Evolutionary conservation across 1,140 invertebrate genomes (phyloP).

Genomic region (Melanaphis sacchari): DNA sequence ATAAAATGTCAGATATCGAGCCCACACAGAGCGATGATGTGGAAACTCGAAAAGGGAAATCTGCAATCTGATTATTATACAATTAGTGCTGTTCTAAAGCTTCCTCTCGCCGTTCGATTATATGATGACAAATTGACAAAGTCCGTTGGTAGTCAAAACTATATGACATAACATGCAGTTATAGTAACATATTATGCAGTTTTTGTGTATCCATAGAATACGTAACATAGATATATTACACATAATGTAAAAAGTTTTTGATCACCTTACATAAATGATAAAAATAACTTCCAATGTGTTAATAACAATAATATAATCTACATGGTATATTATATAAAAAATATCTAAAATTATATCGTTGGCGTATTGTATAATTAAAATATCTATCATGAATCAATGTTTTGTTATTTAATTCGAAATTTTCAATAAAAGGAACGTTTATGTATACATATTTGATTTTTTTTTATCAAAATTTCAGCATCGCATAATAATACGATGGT

Average conservation of each 20-base stretch:
- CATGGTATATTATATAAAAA: background rate
- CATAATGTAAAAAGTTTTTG: background rate
- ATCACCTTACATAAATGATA: background rate
- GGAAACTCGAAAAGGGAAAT: slow-evolving; percentile 8
- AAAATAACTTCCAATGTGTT: background rate
- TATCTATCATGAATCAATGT: background rate
- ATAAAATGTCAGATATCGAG: background rate
- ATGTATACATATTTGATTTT: background rate
- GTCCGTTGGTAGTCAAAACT: background rate
- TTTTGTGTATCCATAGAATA: background rate
- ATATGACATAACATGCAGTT: background rate
- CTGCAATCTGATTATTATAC: background rate
- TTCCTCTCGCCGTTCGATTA: background rate
- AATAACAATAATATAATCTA: background rate
- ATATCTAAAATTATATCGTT: background rate
- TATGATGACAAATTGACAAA: background rate
- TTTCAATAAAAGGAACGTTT: background rate
- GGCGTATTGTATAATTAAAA: background rate
- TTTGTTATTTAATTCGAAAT: background rate
- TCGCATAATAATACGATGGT: background rate
- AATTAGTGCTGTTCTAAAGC: background rate
- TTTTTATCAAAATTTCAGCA: background rate
- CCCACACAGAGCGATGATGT: background rate
- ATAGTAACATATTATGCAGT: background rate
- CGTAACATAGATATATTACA: background rate